Conservation (phyloP, 2,888 invertebrate species). For the Xanthia togata region DNA sequence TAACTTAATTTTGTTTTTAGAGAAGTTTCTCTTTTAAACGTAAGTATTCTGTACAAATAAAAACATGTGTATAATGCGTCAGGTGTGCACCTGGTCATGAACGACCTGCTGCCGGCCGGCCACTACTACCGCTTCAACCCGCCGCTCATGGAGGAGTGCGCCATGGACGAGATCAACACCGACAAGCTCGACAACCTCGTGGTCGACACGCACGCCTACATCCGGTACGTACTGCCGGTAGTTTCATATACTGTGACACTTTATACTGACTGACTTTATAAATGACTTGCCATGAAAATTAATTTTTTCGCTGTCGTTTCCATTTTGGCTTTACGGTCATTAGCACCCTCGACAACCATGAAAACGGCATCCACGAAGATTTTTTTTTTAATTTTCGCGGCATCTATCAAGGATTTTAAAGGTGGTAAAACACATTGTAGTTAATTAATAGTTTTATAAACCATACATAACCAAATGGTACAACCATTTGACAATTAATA, state of each 20-base stretch:
- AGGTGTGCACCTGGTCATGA: slow-evolving; percentile 94
- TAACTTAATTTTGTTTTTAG: background rate
- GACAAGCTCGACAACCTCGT: slow-evolving; percentile 93
- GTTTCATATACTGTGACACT: background rate
- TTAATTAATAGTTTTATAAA: background rate
- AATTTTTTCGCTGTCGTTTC: background rate
- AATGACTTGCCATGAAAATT: background rate
- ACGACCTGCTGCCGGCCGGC: slow-evolving; percentile 93
- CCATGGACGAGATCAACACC: slow-evolving; percentile 95
- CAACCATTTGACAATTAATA: too few relatives aligned
- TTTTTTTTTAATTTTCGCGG: background rate
- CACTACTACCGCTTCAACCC: slow-evolving; percentile 97
- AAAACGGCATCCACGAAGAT: background rate
- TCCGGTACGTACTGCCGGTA: slow-evolving; percentile 59
- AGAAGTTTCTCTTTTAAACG: background rate
- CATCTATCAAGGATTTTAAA: background rate
- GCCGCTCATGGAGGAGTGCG: slow-evolving; percentile 94
- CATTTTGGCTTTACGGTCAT: background rate
- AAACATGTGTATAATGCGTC: background rate
- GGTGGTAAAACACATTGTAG: too few relatives aligned
- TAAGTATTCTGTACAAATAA: background rate
- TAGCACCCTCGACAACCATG: background rate
- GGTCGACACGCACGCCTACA: slow-evolving; percentile 94
- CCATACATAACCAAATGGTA: background rate
- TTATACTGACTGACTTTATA: background rate